Percentiles rank a stretch among this genome's conserved stretches.
Conservation (phyloP, 2,797 vertebrate species). For the Intellagama lesueurii region DNA sequence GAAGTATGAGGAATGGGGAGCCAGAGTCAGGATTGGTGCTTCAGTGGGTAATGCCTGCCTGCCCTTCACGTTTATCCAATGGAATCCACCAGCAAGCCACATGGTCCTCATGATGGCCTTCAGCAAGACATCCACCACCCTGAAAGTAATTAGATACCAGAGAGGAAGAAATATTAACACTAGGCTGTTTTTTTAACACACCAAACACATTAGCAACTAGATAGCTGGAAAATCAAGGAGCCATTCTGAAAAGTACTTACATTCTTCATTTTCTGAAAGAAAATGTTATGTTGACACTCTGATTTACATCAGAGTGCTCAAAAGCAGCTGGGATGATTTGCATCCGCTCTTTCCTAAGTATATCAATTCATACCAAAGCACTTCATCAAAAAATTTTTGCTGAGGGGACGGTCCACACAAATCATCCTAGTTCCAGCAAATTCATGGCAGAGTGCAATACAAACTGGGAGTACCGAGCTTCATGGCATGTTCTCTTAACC, state of each 20-base stretch:
- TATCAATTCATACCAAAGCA: too few relatives aligned
- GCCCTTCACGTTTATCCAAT: constrained; percentile 94
- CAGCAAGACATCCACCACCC: constrained; percentile 89
- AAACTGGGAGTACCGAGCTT: neutral
- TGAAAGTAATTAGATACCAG: constrained; percentile 65
- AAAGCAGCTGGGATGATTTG: neutral
- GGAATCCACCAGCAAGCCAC: constrained; percentile 98
- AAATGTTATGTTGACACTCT: neutral
- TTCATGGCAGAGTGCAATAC: too few relatives aligned
- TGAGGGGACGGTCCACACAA: neutral
- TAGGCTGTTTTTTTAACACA: neutral
- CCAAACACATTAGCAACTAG: neutral
- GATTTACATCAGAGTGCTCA: neutral
- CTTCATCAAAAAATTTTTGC: neutral
- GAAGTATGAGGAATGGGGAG: constrained; percentile 97
- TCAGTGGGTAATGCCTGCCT: constrained; percentile 87
- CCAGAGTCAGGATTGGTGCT: constrained; percentile 93
- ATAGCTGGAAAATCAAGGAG: neutral
- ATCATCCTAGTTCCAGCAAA: too few relatives aligned
- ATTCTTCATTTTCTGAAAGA: neutral
- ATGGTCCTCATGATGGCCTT: constrained; percentile 94
- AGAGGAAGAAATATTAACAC: constrained; percentile 13
- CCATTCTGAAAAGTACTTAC: neutral
- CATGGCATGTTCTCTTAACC: neutral
- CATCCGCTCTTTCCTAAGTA: too few relatives aligned